Evolutionary conservation across 2,113 vertebrate genomes (phyloP), one percentile per base, ranked within the genome.

Genomic region (Gobiocypris rarus): DNA sequence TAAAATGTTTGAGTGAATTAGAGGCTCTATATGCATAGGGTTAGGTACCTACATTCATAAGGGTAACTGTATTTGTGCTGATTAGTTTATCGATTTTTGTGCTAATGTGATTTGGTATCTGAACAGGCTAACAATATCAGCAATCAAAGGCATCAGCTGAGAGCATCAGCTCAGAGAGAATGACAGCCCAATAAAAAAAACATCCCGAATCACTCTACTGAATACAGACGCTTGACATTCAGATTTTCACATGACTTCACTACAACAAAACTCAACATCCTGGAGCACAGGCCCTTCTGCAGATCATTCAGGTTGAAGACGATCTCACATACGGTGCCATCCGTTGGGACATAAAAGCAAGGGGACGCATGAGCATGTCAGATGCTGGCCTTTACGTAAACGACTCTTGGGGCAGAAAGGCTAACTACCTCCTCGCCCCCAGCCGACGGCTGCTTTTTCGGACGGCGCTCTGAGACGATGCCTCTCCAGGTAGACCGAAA

Each of bases 401-500:
- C 84, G 76, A 90, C 91, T 92, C 89, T 90, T 82, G 84, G 94
- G 93, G 93, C 92, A 94, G 85, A 83, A 84, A 90, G 93, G 93
- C 93, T 95, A 95, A 95, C 83, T 87, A 84, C 85, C 85, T 84
- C 78, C 61, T 86, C 38, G 79, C 85, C 75, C 54, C 81, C 26
- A 70, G 87, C 86, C 81, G 77, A 69, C 67, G 81, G 85, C 84
- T 48, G 82, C 61, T 73, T 84, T 88, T 78, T 86, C 82, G 87
- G 84, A 75, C 54, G 81, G 67, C 50, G 75, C 71, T 85, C 73
- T 45, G 77, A 84, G 84, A 88, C 82, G 82, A 86, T 88, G 83
- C 58, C 84, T 92, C 91, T 88, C 89, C 93, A 94, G 96, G 95
- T 94, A 95, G 94, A 92, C 94, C 93, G 93, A 92, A 94, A 94